A percentile compares a stretch with the other conserved stretches of the same genome.
Conservation (phyloP, 2,113 vertebrate genomes). For the Suncus etruscus region DNA sequence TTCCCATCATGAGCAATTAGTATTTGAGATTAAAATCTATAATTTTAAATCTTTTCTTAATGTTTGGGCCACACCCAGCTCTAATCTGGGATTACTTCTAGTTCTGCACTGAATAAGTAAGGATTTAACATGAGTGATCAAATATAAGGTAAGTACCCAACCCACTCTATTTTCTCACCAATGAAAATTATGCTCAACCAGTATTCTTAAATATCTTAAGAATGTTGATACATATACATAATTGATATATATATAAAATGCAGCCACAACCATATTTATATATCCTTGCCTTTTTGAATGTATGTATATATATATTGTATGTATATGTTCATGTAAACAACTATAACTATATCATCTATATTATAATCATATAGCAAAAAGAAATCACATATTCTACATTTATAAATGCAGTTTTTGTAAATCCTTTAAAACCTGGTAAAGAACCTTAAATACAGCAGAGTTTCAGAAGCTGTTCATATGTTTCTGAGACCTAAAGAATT, state of each 20-base stretch:
- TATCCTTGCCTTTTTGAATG: background rate
- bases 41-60: no score
- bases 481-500: conserved; percentile 31
- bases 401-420: background rate
- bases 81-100: no score
- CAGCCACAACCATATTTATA: background rate
- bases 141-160: no score
- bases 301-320: no score
- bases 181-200: background rate
- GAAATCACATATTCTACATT: background rate
- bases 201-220: background rate
- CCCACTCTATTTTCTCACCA: no score
- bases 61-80: no score
- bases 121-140: no score
- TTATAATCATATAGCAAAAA: background rate
- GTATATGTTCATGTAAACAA: background rate
- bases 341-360: conserved; percentile 18
- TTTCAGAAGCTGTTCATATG: background rate
- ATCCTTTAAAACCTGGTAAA: background rate
- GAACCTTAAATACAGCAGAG: background rate
- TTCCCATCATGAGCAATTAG: no score
- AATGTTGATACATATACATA: background rate
- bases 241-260: background rate
- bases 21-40: no score
- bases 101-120: no score